Evolutionary conservation across 2,797 vertebrate genomes (phyloP).

Genomic region (Anolis apletophallus): DNA sequence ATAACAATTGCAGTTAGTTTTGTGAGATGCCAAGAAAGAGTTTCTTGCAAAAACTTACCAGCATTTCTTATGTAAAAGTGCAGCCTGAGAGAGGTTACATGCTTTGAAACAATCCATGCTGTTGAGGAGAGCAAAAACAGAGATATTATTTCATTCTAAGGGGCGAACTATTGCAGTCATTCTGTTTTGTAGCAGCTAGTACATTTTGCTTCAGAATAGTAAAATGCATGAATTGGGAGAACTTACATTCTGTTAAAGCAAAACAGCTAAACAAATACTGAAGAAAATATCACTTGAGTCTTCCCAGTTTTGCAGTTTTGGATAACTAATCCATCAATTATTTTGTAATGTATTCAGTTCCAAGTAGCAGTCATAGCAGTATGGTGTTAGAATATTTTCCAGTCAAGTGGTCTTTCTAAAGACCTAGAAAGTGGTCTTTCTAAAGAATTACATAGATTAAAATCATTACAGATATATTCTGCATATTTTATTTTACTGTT

Average conservation of each 20-base stretch:
- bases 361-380: neutral
- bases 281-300: neutral
- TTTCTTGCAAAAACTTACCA: slow-evolving; percentile 51
- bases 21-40: slow-evolving; percentile 63
- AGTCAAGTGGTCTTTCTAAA: too few species aligned
- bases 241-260: neutral
- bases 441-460: too few species aligned
- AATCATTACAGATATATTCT: neutral
- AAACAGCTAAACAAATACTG: neutral
- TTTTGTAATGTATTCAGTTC: neutral
- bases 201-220: too few species aligned
- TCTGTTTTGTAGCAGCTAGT: neutral
- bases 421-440: too few species aligned
- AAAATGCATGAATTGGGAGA: neutral
- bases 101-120: slow-evolving; percentile 48
- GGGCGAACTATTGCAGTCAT: slow-evolving; percentile 16
- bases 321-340: neutral
- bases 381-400: too few species aligned
- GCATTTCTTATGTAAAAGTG: slow-evolving; percentile 56
- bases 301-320: too few species aligned
- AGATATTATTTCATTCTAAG: slow-evolving; percentile 38
- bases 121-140: slow-evolving; percentile 51
- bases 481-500: neutral
- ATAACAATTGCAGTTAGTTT: slow-evolving; percentile 70
- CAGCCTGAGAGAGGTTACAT: slow-evolving; percentile 57